Base-by-base conservation (phyloP, 2,113 vertebrate species). In the Australoheros scitulus region DNA sequence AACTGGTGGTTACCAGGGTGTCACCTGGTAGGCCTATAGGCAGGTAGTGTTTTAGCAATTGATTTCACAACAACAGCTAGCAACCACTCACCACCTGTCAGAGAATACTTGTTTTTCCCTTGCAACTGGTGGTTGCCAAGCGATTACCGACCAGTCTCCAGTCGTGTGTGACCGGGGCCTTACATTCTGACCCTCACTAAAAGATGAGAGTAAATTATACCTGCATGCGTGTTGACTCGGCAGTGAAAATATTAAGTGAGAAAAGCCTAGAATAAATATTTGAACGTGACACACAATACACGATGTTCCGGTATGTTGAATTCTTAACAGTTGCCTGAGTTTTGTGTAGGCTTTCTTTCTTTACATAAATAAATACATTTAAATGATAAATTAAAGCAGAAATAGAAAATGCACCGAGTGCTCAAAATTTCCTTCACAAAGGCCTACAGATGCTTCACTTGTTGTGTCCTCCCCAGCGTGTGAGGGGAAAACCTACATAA, bases 321-420 rank as follows among this genome's bases (percentile, higher is more conserved):
- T 14, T 43, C 11, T 43, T 43, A 43, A 11, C 38, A 43, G 41
- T 11, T 13, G 15, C 0, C 26, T 24, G 64, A 20, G 47, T 70
- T 29, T 50, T 70, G 15, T 70, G 24, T 29, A 0, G 15, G 47
- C 0, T 1, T 26, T 64, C 20, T 26, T 2, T 32, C 0, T 1
- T 0, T 70, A 50, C 26, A 18, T 50, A 50, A 70, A 70, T 70
- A 29, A 70, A 50, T 41, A 11, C 15, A 29, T 70, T 50, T 70
- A 50, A 70, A 70, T 9, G 29, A 50, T 29, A 70, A 50, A 15
- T 4, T 18, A 70, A 68, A 6, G 22, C 64, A 47, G 2, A 47
- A 29, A 7, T 34, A 50, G 8, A 29, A 68, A 70, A 70, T 70
- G 15, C 24, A 50, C 22, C 26, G 64, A 15, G 9, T 70, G 24